Percentiles rank a stretch among this genome's conserved stretches.
Evolutionary conservation across 2,888 invertebrate species (phyloP).

Genomic region (Rotaria magnacalcarata): DNA sequence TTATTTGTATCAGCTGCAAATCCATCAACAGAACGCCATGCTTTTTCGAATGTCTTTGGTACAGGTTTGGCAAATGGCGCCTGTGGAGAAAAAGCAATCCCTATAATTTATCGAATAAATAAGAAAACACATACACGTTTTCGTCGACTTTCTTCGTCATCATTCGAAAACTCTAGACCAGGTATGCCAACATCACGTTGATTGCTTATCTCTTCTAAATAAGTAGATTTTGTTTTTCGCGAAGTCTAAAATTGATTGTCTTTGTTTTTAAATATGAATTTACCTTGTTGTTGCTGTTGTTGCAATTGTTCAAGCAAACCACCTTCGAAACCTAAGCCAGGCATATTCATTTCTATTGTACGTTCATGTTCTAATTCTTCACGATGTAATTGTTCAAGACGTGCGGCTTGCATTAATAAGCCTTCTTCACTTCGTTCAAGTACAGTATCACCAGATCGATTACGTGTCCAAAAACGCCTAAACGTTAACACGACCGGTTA

Average conservation of each 20-base stretch:
- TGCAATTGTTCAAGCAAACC: conserved; percentile 68
- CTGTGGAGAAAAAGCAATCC: not conserved
- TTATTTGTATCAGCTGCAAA: not conserved
- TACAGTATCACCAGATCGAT: conserved; percentile 93
- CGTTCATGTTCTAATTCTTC: conserved; percentile 66
- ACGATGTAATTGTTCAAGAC: not conserved
- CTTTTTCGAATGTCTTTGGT: conserved; percentile 90
- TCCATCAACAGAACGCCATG: conserved; percentile 67
- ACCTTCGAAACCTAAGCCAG: conserved; percentile 97
- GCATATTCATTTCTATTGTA: conserved; percentile 67
- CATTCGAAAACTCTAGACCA: not conserved
- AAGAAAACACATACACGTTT: not conserved
- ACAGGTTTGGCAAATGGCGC: conserved; percentile 83
- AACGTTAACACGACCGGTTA: conserved; percentile 50
- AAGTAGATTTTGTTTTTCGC: too few species aligned
- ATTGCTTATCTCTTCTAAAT: too few species aligned
- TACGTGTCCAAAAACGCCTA: conserved; percentile 93
- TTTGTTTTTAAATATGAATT: not conserved
- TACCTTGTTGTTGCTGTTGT: conserved; percentile 49
- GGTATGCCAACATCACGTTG: not conserved
- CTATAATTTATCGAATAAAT: not conserved
- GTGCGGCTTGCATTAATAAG: not conserved
- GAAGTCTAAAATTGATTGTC: too few species aligned
- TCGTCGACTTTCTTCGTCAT: conserved; percentile 1
- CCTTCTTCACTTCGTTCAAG: conserved; percentile 71